Percentiles rank a stretch among this genome's conserved stretches.
These are phyloP conservation scores for Trichomalopsis sarcophagae DNA, from an alignment of 1,140 invertebrate genomes.

Conservation along the genomic window DNA sequence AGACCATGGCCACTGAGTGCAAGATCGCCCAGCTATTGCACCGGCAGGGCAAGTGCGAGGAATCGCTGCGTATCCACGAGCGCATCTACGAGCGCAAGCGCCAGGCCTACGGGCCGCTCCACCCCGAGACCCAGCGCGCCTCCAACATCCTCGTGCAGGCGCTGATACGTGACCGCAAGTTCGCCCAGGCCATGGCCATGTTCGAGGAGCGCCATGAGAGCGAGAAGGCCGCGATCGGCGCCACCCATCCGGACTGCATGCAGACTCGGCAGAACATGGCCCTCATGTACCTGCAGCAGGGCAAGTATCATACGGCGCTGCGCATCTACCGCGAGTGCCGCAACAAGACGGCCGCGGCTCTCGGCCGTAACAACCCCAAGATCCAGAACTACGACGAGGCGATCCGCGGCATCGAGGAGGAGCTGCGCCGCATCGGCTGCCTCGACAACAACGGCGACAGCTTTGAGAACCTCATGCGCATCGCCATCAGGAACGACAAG, in stretches of 20 bases:
- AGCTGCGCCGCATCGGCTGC: neutral
- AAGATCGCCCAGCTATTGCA: slow-evolving; percentile 3
- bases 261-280: slow-evolving; percentile 51
- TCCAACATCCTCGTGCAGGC: neutral
- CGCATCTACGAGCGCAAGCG: neutral
- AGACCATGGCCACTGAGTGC: neutral
- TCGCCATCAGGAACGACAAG: slow-evolving; percentile 3
- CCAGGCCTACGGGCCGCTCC: neutral
- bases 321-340: neutral
- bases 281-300: slow-evolving; percentile 29
- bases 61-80: neutral
- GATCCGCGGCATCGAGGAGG: neutral
- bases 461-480: neutral
- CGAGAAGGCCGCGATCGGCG: neutral
- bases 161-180: neutral
- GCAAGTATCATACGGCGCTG: slow-evolving; percentile 37
- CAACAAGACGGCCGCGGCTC: neutral
- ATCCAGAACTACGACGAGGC: neutral
- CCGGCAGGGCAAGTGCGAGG: neutral
- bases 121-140: neutral
- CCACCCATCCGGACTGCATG: slow-evolving; percentile 53
- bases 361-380: neutral
- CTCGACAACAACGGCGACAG: neutral
- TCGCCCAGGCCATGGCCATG: neutral
- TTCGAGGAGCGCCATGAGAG: neutral